Evolutionary conservation across 2,797 vertebrate species (phyloP), one percentile per base, ranked within the genome.

Genomic region (Fringilla coelebs): DNA sequence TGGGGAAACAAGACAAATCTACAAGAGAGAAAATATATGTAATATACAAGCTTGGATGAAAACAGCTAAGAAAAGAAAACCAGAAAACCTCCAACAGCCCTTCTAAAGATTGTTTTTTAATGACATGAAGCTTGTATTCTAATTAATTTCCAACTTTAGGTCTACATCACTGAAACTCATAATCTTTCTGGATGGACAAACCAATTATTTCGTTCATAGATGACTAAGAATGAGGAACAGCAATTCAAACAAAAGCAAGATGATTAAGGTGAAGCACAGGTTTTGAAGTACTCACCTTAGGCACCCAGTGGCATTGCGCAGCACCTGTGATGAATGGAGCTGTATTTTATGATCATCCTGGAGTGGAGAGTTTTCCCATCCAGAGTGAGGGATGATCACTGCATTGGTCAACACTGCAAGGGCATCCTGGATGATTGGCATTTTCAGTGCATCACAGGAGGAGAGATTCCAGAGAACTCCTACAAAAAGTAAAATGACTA

Each of bases 381-480:
- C 98, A 0, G 99, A 99, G 97, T 99, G 98, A 34, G 99, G 99
- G 96, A 99, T 99, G 96, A 99, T 99, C 97, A 99, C 99, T 6
- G 99, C 98, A 41, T 99, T 99, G 97, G 99, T 99, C 97, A 99
- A 97, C 94, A 99, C 99, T 13, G 99, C 98, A 61, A 99, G 98
- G 85, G 99, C 99, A 60, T 99, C 99, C 97, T 99, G 99, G 98
- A 99, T 99, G 96, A 99, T 99, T 89, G 99, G 99, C 99, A 99
- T 99, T 98, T 99, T 99, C 95, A 99, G 98, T 82, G 99, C 99
- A 85, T 99, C 99, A 25, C 99, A 99, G 18, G 99, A 99, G 0
- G 99, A 99, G 8, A 99, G 98, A 97, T 99, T 99, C 99, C 99
- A 99, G 67, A 99, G 98, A 93, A 99, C 99, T 90, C 99, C 99